Evolutionary conservation across 2,888 invertebrate genomes (phyloP).

Genomic region (Folsomia manolachei): DNA sequence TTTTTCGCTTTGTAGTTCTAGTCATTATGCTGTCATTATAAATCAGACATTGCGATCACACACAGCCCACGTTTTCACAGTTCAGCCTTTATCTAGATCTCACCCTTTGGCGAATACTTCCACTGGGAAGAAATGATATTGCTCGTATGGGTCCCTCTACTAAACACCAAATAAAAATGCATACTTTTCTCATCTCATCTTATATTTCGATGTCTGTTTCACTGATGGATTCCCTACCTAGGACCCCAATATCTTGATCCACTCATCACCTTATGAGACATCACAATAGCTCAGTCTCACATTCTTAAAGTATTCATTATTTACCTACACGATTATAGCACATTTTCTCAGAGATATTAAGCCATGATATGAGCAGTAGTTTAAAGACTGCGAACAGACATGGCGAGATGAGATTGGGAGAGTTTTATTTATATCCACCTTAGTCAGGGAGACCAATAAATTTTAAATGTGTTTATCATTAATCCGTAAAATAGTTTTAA

Average conservation of each 20-base stretch:
- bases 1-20: slow-evolving; percentile 47
- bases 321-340: slow-evolving; percentile 12
- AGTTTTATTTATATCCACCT: no score
- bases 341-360: no score
- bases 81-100: slow-evolving; percentile 13
- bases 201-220: no score
- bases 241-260: slow-evolving; percentile 19
- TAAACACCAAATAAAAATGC: no score
- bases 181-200: slow-evolving; percentile 13
- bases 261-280: slow-evolving; percentile 10
- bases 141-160: no score
- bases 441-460: no score
- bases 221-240: slow-evolving; percentile 14
- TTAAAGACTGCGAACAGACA: no score
- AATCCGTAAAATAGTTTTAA: no score
- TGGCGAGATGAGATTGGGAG: no score
- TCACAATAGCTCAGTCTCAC: slow-evolving; percentile 13
- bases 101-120: slow-evolving; percentile 4
- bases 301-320: slow-evolving; percentile 20
- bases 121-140: not conserved
- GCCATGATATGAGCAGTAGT: no score
- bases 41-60: slow-evolving; percentile 47
- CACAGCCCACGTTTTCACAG: slow-evolving; percentile 33
- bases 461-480: no score
- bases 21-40: slow-evolving; percentile 50